These are phyloP conservation scores for Chinchilla lanigera DNA, from an alignment of 2,113 vertebrate genomes.

Conservation along the genomic window DNA sequence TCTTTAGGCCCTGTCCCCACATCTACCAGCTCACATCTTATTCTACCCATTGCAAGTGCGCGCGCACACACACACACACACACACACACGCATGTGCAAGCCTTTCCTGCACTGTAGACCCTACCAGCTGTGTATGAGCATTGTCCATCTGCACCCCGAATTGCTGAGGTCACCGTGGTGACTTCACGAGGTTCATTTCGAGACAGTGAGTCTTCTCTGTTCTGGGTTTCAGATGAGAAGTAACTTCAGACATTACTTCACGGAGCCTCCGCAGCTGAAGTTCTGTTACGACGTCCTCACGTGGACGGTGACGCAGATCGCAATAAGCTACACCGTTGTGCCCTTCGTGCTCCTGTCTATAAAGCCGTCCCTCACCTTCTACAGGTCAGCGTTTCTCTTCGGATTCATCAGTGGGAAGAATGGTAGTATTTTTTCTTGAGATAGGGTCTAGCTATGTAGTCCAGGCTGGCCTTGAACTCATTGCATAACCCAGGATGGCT, in stretches of 20 bases:
- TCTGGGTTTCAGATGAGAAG: slow-evolving; percentile 91
- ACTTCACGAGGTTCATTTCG: not conserved
- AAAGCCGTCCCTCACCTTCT: slow-evolving; percentile 94
- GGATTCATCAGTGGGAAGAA: not conserved
- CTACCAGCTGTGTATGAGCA: not conserved
- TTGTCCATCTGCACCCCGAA: not conserved
- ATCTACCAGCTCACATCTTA: not conserved
- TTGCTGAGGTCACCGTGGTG: not conserved
- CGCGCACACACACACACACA: fast-evolving
- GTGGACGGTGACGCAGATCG: slow-evolving; percentile 94
- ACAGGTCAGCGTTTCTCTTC: slow-evolving; percentile 89
- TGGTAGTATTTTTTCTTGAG: not conserved
- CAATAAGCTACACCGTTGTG: slow-evolving; percentile 97
- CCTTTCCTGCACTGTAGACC: not conserved
- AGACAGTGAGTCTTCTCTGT: not conserved
- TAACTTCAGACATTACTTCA: slow-evolving; percentile 94
- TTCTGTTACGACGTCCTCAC: slow-evolving; percentile 94
- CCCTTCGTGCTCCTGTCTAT: slow-evolving; percentile 96
- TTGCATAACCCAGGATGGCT: not conserved
- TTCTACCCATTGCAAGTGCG: not conserved
- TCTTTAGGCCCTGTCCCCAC: fast-evolving
- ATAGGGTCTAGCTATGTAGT: not conserved
- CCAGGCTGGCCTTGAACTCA: not conserved
- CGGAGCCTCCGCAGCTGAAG: slow-evolving; percentile 89
- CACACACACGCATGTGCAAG: not conserved